phyloP scores from a whole-genome alignment of 2,797 vertebrate species.

The Phrynocephalus forsythii region DNA sequence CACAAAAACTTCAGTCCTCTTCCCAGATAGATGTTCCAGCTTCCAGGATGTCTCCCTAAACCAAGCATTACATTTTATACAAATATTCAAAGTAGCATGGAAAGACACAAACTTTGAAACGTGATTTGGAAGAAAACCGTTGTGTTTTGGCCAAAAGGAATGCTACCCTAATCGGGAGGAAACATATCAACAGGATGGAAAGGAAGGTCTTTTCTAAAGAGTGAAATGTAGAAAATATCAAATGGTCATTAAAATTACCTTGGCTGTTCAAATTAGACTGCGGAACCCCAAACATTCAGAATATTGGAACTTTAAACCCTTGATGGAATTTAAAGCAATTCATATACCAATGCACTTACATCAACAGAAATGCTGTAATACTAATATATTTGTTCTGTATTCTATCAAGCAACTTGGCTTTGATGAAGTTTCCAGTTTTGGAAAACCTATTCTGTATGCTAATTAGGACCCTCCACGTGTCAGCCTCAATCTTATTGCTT shows the following conservation, averaged over 20 bases:
- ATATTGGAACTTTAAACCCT: conserved; percentile 47
- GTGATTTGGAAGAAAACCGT: background rate
- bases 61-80: conserved; percentile 55
- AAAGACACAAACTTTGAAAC: conserved; percentile 21
- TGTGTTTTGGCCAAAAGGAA: conserved; percentile 54
- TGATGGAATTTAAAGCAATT: conserved; percentile 40
- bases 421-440: conserved; percentile 70
- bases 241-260: conserved; percentile 45
- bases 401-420: conserved; percentile 69
- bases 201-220: conserved; percentile 46
- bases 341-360: conserved; percentile 22
- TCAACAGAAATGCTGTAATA: conserved; percentile 39
- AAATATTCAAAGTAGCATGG: conserved; percentile 60
- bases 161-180: conserved; percentile 40
- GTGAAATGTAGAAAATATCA: conserved; percentile 41
- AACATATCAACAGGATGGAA: conserved; percentile 28
- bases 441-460: conserved; percentile 70
- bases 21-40: conserved; percentile 56
- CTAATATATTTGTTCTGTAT: conserved; percentile 30
- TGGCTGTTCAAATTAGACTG: conserved; percentile 53
- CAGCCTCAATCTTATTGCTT: conserved; percentile 80
- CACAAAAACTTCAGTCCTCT: conserved; percentile 47
- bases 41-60: conserved; percentile 47
- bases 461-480: conserved; percentile 70
- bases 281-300: conserved; percentile 56